Conservation (phyloP, 2,888 invertebrate species). For the Rhamnusium bicolor region DNA sequence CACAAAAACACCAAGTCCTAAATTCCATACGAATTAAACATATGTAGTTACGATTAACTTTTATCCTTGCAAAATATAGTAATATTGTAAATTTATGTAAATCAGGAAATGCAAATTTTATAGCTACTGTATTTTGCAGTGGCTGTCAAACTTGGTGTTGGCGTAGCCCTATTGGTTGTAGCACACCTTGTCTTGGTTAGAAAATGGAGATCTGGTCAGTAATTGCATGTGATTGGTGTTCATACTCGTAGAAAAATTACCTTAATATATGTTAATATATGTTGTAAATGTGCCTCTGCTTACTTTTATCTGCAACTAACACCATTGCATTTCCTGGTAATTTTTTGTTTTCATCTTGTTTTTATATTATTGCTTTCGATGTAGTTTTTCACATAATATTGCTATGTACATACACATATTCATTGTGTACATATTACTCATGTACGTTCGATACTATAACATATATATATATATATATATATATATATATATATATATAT, state of each 20-base stretch:
- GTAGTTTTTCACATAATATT: constrained; percentile 14
- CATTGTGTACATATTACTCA: background rate
- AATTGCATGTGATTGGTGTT: constrained; percentile 63
- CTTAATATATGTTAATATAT: constrained; percentile 31
- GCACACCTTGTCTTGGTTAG: constrained; percentile 89
- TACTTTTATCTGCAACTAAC: constrained; percentile 62
- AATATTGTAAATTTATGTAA: constrained; percentile 58
- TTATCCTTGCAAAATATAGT: background rate
- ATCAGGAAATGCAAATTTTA: constrained; percentile 70
- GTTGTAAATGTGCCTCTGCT: constrained; percentile 53
- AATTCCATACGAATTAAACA: background rate
- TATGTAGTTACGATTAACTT: background rate
- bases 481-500: too few species aligned
- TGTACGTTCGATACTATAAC: too few species aligned
- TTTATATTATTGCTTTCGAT: constrained; percentile 44
- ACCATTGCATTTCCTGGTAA: constrained; percentile 69
- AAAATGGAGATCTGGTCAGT: constrained; percentile 84
- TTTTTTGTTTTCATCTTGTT: constrained; percentile 40
- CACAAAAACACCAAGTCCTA: background rate
- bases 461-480: too few species aligned
- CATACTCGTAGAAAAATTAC: constrained; percentile 27
- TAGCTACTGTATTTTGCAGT: constrained; percentile 79
- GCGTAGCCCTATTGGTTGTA: constrained; percentile 87
- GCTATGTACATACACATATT: too few species aligned
- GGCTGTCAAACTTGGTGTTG: constrained; percentile 89